Percentiles rank a stretch among this genome's conserved stretches.
phyloP scores from a whole-genome alignment of 1,140 invertebrate genomes.

The Neodiprion virginianus region DNA sequence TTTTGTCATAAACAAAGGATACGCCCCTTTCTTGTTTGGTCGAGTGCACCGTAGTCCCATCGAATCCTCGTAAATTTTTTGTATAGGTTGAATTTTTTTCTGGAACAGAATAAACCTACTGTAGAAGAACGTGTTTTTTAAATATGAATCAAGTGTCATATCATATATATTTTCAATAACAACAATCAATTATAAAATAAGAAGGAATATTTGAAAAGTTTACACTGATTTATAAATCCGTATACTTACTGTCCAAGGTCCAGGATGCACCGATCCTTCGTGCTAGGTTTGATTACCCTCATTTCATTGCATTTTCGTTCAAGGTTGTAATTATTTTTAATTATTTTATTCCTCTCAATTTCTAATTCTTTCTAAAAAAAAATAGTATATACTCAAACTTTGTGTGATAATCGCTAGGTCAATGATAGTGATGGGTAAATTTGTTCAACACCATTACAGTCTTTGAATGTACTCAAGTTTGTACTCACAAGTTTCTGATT shows the following conservation, averaged over 20 bases:
- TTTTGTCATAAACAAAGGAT: background rate
- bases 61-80: constrained; percentile 19
- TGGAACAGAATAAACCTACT: background rate
- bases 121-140: background rate
- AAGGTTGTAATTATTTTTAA: background rate
- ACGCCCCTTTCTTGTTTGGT: constrained; percentile 19
- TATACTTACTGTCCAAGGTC: background rate
- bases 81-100: constrained; percentile 20
- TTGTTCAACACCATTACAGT: background rate
- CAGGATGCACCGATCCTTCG: background rate
- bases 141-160: no score
- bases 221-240: background rate
- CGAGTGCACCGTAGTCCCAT: constrained; percentile 20
- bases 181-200: background rate
- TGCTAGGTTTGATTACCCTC: background rate
- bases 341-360: background rate
- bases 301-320: background rate
- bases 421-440: background rate
- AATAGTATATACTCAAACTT: background rate
- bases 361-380: background rate
- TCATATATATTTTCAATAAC: no score
- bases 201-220: background rate
- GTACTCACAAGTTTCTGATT: background rate
- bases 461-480: background rate
- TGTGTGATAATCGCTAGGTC: no score